Evolutionary conservation across 2,113 vertebrate genomes (phyloP).

Genomic region (Otus sunia): DNA sequence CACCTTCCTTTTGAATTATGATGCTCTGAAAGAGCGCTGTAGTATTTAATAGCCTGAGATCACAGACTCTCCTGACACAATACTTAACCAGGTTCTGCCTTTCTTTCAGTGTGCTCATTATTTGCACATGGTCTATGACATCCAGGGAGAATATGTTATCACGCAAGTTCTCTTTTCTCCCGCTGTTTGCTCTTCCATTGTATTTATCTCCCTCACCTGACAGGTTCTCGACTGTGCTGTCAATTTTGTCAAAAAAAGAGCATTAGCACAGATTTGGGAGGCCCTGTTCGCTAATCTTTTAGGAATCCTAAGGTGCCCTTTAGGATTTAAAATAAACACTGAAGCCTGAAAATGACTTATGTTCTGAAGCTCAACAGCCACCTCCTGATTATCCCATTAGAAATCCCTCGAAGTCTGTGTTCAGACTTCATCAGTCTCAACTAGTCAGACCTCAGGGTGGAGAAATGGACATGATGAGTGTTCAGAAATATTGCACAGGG

Average conservation of each 20-base stretch:
- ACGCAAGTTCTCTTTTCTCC: slow-evolving; percentile 11
- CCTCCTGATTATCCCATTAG: slow-evolving; percentile 39
- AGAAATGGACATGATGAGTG: slow-evolving; percentile 27
- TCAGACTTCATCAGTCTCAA: slow-evolving; percentile 43
- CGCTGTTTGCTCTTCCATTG: background rate
- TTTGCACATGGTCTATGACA: slow-evolving; percentile 62
- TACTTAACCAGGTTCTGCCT: slow-evolving; percentile 64
- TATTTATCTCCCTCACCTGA: slow-evolving; percentile 18
- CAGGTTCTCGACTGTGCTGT: background rate
- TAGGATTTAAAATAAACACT: slow-evolving; percentile 33
- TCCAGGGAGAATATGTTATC: slow-evolving; percentile 39
- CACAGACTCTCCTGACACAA: slow-evolving; percentile 46
- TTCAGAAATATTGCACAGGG: slow-evolving; percentile 41
- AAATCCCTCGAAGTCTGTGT: slow-evolving; percentile 37
- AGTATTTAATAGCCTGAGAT: slow-evolving; percentile 71
- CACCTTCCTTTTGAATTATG: slow-evolving; percentile 65
- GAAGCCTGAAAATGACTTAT: background rate
- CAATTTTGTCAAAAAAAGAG: background rate
- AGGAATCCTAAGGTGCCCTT: slow-evolving; percentile 14
- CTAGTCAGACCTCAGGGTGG: slow-evolving; percentile 28
- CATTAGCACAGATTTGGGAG: background rate
- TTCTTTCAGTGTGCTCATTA: slow-evolving; percentile 58
- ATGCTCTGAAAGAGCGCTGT: slow-evolving; percentile 18
- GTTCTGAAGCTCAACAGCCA: slow-evolving; percentile 26
- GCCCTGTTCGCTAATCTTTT: background rate